A percentile compares a stretch with the other conserved stretches of the same genome.
Evolutionary conservation across 2,888 invertebrate species (phyloP).

Genomic region (Acrocyrtus sp.): DNA sequence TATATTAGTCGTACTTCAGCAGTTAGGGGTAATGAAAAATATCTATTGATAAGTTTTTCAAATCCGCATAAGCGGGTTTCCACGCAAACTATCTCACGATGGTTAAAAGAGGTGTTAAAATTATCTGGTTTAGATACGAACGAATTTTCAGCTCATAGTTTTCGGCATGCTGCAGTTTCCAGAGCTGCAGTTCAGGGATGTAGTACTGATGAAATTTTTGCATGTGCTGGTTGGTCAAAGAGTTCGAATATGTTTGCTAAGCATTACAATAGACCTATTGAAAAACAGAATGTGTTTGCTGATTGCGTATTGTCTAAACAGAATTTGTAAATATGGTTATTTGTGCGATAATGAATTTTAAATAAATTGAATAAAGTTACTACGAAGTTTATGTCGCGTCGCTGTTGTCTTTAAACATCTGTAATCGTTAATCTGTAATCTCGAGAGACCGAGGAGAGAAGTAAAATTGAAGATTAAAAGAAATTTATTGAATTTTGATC

Average conservation of each 20-base stretch:
- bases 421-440: too few species aligned
- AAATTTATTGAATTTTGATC: too few species aligned
- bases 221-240: constrained; percentile 19
- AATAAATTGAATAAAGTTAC: neutral
- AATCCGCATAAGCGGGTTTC: constrained; percentile 19
- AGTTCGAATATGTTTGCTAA: constrained; percentile 14
- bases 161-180: constrained; percentile 28
- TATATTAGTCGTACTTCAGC: constrained; percentile 17
- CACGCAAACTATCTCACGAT: constrained; percentile 36
- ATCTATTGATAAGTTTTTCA: constrained; percentile 20
- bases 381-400: neutral
- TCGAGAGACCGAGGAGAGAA: too few species aligned
- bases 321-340: neutral
- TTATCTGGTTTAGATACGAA: constrained; percentile 4
- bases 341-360: neutral
- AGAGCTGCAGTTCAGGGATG: constrained; percentile 20
- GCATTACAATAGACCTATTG: constrained; percentile 19
- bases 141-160: constrained; percentile 23
- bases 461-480: too few species aligned
- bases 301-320: neutral
- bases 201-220: constrained; percentile 11
- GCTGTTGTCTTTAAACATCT: neutral
- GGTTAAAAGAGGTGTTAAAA: constrained; percentile 15
- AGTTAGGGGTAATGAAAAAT: neutral
- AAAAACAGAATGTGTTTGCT: neutral